Evolutionary conservation across 1,140 invertebrate genomes (phyloP).

Genomic region (Panagrolaimus sp.): DNA sequence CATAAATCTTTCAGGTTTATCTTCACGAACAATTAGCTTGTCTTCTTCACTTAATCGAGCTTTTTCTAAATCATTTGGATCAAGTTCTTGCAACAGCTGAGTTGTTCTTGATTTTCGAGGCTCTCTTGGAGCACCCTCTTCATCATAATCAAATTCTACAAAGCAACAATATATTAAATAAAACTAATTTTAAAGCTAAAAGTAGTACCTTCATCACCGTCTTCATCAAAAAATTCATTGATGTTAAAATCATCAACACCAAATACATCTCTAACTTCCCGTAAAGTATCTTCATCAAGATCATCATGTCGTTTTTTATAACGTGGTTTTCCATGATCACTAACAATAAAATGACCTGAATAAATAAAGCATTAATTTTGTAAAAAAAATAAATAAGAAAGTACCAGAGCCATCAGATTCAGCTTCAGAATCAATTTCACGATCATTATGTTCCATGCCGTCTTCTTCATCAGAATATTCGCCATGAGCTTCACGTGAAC

Average conservation of each 20-base stretch:
- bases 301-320: conserved; percentile 11
- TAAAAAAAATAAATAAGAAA: conserved; percentile 3
- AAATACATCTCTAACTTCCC: conserved; percentile 98
- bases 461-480: conserved; percentile 45
- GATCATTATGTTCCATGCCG: conserved; percentile 59
- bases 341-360: conserved; percentile 43
- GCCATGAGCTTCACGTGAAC: conserved; percentile 16
- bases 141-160: conserved; percentile 61
- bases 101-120: conserved; percentile 63
- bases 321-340: conserved; percentile 32
- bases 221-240: conserved; percentile 74
- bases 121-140: conserved; percentile 26
- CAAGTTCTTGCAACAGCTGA: conserved; percentile 71
- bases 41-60: conserved; percentile 90
- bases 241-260: conserved; percentile 93
- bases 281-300: conserved; percentile 68
- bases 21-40: conserved; percentile 69
- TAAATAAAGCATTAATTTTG: conserved; percentile 7
- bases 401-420: conserved; percentile 71
- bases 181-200: conserved; percentile 27
- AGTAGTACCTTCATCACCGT: conserved; percentile 65
- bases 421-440: conserved; percentile 67
- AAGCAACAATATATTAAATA: conserved; percentile 18
- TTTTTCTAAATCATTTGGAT: conserved; percentile 89
- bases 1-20: conserved; percentile 62